Evolutionary conservation across 2,113 vertebrate species (phyloP).

Genomic region (Tinamus guttatus): DNA sequence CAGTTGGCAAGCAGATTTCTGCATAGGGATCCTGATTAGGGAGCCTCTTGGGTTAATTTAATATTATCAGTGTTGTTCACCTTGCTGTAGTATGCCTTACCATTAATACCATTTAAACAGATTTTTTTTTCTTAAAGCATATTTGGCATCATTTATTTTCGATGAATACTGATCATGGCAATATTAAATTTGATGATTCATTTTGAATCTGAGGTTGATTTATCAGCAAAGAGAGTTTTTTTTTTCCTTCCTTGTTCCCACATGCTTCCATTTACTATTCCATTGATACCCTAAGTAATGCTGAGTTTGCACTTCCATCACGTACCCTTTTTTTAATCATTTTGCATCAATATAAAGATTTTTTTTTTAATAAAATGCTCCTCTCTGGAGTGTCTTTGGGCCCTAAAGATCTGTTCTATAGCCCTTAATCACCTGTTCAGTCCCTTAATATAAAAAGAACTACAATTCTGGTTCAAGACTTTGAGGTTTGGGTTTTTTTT

Average conservation of each 20-base stretch:
- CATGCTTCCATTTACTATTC: slow-evolving; percentile 44
- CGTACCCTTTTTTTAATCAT: background rate
- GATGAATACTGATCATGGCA: slow-evolving; percentile 73
- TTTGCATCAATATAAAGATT: slow-evolving; percentile 26
- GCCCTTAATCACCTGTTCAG: background rate
- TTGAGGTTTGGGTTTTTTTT: too few relatives aligned
- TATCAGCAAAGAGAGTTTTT: slow-evolving; percentile 32
- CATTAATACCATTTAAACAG: slow-evolving; percentile 81
- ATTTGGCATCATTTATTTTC: slow-evolving; percentile 79
- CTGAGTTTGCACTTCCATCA: slow-evolving; percentile 36
- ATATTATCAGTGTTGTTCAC: slow-evolving; percentile 85
- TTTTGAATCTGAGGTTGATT: slow-evolving; percentile 68
- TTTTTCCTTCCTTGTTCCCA: background rate
- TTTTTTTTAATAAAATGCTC: background rate
- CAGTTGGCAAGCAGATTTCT: slow-evolving; percentile 86
- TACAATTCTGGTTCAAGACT: background rate
- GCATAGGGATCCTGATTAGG: slow-evolving; percentile 80
- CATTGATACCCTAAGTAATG: background rate
- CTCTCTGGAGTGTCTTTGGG: background rate
- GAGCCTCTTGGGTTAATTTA: slow-evolving; percentile 86
- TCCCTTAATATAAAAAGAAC: background rate
- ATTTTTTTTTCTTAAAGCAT: slow-evolving; percentile 76
- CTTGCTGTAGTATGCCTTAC: slow-evolving; percentile 79
- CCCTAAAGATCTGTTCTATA: background rate
- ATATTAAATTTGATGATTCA: slow-evolving; percentile 75